Conservation (phyloP, 2,113 vertebrate species). For the Coturnix japonica region DNA sequence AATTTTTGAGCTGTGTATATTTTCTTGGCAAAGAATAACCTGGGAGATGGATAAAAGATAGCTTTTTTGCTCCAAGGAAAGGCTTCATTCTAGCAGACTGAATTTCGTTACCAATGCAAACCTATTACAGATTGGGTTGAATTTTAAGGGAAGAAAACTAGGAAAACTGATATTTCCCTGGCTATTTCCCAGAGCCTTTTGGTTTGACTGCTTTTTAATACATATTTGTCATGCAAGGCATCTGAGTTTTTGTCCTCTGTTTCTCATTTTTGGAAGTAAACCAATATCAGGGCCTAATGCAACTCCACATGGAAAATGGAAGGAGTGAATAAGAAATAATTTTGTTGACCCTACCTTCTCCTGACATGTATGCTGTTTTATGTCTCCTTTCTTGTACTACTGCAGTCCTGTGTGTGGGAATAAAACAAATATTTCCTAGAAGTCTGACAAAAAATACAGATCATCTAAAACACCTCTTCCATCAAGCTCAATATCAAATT, state of each 20-base stretch:
- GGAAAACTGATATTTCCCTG: neutral
- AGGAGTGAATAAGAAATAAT: neutral
- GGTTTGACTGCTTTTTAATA: neutral
- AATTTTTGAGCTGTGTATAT: constrained; percentile 60
- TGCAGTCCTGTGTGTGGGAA: neutral
- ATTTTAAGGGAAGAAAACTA: neutral
- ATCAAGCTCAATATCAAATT: neutral
- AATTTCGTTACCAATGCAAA: constrained; percentile 33
- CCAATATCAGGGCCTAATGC: neutral
- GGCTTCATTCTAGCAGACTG: neutral
- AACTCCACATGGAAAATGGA: neutral
- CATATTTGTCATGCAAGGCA: neutral
- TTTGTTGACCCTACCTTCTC: neutral
- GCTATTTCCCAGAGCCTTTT: neutral
- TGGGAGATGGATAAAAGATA: constrained; percentile 31
- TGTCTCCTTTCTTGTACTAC: neutral
- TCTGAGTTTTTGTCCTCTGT: neutral
- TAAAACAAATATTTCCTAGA: neutral
- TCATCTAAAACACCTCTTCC: neutral
- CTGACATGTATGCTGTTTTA: neutral
- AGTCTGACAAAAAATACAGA: neutral
- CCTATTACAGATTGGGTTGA: constrained; percentile 15
- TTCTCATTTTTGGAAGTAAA: constrained; percentile 13
- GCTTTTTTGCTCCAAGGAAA: neutral
- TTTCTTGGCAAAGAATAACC: constrained; percentile 46